Conservation (phyloP, 2,797 vertebrate genomes). For the Spinus pinus region DNA sequence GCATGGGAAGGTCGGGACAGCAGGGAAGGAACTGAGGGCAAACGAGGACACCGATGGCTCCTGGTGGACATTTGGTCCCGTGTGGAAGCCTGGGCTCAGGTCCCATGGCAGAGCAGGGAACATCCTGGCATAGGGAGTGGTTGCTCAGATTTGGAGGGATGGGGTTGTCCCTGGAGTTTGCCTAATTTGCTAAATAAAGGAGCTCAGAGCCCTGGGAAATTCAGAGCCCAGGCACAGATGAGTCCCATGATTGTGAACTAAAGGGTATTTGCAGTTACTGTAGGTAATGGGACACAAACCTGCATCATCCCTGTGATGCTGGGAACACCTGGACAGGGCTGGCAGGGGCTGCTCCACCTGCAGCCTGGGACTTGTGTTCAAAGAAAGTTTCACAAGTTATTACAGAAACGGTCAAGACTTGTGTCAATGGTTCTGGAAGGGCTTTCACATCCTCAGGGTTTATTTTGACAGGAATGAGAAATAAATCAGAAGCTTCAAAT, state of each 20-base stretch:
- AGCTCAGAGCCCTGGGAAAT: not conserved
- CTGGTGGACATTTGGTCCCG: accelerated
- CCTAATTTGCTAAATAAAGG: not conserved
- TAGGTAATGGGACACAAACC: not conserved
- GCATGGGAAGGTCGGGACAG: accelerated
- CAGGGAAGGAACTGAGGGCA: not conserved
- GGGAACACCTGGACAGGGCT: not conserved
- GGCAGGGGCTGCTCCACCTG: not conserved
- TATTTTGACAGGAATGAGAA: not conserved
- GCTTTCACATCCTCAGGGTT: not conserved
- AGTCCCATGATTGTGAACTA: not conserved
- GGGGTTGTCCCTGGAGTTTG: not conserved
- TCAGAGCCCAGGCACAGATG: not conserved
- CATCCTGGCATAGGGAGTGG: accelerated
- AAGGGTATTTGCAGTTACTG: not conserved
- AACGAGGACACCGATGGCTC: accelerated
- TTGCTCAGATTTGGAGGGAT: not conserved
- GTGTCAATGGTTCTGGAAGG: not conserved
- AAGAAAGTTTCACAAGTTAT: not conserved
- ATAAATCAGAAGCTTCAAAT: not conserved
- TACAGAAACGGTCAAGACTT: not conserved
- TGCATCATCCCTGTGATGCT: not conserved
- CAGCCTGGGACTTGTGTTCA: not conserved
- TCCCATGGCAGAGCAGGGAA: not conserved
- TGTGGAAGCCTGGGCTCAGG: not conserved